Percentiles rank a stretch among this genome's conserved stretches.
Evolutionary conservation across 92 coral and sea anemone species (phyloP).

Genomic region (Umimayanthus kanabou): DNA sequence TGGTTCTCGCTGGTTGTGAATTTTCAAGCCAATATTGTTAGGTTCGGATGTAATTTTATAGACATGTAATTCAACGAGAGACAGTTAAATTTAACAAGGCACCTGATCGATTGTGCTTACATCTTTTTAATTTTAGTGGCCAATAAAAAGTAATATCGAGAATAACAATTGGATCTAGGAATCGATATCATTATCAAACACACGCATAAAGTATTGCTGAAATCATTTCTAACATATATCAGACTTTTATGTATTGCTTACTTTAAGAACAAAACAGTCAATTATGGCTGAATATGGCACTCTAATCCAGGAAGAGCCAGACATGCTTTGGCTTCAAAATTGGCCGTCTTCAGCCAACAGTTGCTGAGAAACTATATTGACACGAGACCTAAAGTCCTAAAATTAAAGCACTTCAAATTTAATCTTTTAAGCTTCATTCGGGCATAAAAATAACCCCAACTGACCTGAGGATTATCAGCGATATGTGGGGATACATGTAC

Average conservation of each 20-base stretch:
- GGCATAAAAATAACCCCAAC: constrained; percentile 7
- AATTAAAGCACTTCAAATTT: constrained; percentile 32
- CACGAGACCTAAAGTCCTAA: constrained; percentile 9
- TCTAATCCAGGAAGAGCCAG: constrained; percentile 29
- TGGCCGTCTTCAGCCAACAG: constrained; percentile 2
- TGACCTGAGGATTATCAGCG: neutral
- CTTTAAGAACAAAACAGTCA: neutral
- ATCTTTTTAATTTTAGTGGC: neutral
- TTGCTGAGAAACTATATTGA: neutral
- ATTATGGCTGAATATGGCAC: neutral
- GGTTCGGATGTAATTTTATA: neutral
- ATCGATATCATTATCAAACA: constrained; percentile 1
- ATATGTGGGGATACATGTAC: neutral
- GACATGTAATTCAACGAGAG: neutral
- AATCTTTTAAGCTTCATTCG: constrained; percentile 26
- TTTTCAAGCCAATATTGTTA: neutral
- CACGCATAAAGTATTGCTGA: neutral
- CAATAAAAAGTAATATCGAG: neutral
- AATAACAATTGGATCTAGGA: neutral
- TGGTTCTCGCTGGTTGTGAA: neutral
- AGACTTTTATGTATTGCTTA: neutral
- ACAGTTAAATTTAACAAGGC: neutral
- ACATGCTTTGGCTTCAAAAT: neutral
- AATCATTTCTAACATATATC: neutral
- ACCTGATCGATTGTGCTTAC: neutral